Percentiles rank a stretch among this genome's conserved stretches.
Evolutionary conservation across 2,797 vertebrate species (phyloP).

Genomic region (Channallabes apus): DNA sequence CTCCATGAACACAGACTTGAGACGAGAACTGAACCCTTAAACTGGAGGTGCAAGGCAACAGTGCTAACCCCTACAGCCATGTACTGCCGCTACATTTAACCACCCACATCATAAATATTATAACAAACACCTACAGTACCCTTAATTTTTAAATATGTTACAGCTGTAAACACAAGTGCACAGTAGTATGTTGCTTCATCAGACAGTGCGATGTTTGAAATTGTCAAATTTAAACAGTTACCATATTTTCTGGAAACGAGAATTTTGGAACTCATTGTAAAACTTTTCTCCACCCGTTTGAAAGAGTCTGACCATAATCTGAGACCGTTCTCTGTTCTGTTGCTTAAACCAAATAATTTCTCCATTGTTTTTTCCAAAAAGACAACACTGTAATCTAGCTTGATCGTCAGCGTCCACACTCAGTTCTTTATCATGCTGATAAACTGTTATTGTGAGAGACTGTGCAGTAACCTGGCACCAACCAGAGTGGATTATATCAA

Average conservation of each 20-base stretch:
- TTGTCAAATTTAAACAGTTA: background rate
- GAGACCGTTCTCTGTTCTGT: background rate
- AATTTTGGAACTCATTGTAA: background rate
- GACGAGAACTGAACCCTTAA: too few relatives aligned
- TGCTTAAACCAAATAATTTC: background rate
- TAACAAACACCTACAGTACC: background rate
- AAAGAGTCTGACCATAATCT: background rate
- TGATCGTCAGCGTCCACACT: background rate
- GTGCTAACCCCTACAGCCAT: too few relatives aligned
- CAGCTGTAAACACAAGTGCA: background rate
- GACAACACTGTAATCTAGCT: background rate
- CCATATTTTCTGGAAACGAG: background rate
- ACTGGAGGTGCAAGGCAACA: too few relatives aligned
- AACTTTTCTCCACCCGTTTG: background rate
- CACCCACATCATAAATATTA: background rate
- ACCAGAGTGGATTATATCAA: background rate
- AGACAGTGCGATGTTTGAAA: background rate
- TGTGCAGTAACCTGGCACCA: background rate
- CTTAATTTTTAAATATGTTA: background rate
- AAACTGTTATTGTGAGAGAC: background rate
- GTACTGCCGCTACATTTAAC: background rate
- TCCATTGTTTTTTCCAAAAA: background rate
- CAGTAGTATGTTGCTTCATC: constrained; percentile 22
- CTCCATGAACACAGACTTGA: too few relatives aligned
- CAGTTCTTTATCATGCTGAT: constrained; percentile 11